phyloP scores from a whole-genome alignment of 2,113 vertebrate genomes.

The Physeter macrocephalus region DNA sequence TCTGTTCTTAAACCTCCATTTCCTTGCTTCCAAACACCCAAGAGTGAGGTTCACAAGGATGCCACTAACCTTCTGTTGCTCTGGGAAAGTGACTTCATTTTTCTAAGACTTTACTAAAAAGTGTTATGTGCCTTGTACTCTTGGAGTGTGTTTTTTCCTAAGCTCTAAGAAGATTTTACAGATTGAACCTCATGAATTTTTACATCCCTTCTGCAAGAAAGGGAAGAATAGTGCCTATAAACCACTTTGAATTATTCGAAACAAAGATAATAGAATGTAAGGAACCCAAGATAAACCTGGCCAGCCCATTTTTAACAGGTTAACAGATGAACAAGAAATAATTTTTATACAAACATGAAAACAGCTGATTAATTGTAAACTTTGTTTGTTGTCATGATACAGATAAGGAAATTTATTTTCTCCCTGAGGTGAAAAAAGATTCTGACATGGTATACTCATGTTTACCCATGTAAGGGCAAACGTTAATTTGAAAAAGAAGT shows the following conservation, averaged over 20 bases:
- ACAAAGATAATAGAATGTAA: not conserved
- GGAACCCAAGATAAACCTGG: not conserved
- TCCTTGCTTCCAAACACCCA: constrained; percentile 32
- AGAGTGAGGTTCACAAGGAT: not conserved
- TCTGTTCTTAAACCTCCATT: constrained; percentile 42
- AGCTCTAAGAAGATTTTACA: constrained; percentile 27
- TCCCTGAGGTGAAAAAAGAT: not conserved
- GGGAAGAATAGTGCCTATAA: not conserved
- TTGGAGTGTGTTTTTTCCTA: constrained; percentile 16
- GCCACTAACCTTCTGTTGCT: constrained; percentile 38
- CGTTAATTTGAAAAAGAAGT: not conserved
- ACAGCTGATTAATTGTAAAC: not conserved
- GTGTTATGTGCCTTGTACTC: not conserved
- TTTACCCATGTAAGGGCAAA: not conserved
- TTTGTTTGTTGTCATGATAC: not conserved
- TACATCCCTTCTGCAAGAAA: not conserved
- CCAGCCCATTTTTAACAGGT: not conserved
- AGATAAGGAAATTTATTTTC: constrained; percentile 7
- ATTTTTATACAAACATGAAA: constrained; percentile 11
- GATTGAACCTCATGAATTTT: constrained; percentile 23
- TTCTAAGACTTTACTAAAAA: not conserved
- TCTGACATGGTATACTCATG: not conserved
- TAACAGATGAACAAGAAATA: not conserved
- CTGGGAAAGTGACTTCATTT: constrained; percentile 7
- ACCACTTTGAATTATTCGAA: constrained; percentile 7